Conservation (phyloP, 1,140 invertebrate species). For the Saxidomus purpurata region DNA sequence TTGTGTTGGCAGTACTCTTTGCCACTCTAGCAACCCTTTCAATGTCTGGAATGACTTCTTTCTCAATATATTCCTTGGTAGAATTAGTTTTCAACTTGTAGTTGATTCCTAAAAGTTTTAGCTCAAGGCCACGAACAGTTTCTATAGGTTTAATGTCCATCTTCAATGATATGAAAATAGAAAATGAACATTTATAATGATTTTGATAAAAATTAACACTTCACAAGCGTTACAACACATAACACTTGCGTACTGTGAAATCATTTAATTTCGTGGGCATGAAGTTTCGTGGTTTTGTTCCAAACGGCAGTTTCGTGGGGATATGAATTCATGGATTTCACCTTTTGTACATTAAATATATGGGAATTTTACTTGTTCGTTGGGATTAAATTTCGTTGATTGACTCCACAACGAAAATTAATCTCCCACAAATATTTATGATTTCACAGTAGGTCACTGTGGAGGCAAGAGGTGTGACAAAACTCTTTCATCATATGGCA, state of each 20-base stretch:
- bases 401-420: conserved; percentile 17
- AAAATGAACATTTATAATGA: conserved; percentile 6
- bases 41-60: conserved; percentile 12
- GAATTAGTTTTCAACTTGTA: conserved; percentile 11
- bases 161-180: conserved; percentile 19
- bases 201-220: conserved; percentile 29
- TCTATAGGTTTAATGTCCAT: conserved; percentile 10
- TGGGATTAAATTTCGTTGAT: too few relatives aligned
- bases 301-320: too few relatives aligned
- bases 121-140: conserved; percentile 10
- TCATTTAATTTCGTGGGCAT: too few relatives aligned
- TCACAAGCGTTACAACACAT: conserved; percentile 16
- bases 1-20: conserved; percentile 13
- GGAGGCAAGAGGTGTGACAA: conserved; percentile 27
- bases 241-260: too few relatives aligned
- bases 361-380: too few relatives aligned
- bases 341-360: too few relatives aligned
- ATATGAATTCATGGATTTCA: too few relatives aligned
- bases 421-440: conserved; percentile 17
- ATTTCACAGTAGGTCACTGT: conserved; percentile 14
- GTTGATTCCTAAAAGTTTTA: conserved; percentile 16
- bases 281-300: too few relatives aligned
- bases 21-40: conserved; percentile 28
- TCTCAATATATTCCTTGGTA: conserved; percentile 13
- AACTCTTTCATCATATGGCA: conserved; percentile 22